Base-by-base conservation (phyloP, 2,113 vertebrate genomes). In the Marmota flaviventris region DNA sequence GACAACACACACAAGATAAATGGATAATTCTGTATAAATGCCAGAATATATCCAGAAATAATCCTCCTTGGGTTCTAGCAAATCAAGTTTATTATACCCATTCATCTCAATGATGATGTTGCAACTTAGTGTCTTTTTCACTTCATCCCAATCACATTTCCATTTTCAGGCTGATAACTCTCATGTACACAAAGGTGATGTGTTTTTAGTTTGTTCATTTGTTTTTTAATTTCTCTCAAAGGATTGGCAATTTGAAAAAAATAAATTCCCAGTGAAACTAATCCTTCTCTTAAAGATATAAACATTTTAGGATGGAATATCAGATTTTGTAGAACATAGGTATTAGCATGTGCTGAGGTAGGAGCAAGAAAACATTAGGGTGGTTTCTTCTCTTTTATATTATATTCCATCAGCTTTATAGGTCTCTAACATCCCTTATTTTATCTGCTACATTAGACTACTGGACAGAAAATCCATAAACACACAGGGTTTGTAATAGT, bases 261-360 rank as follows among this genome's bases (percentile, higher is more conserved):
- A 75, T 81, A 51, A 51, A 70, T 29, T 27, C 72, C 37, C 58
- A 4, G 18, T 67, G 39, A 87, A 29, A 45, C 18, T 79, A 81
- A 73, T 92, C 13, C 25, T 92, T 81, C 69, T 63, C 45, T 27
- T 14, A 81, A 77, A 83, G 34, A 17, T 8, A 58, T 79, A 78
- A 69, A 53, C 53, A n/a, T 78, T 94, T 56, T 85, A 58, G 67
- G 93, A 67, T 34, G 34, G 32, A 81, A 89, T 61, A 73, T 92
- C 0, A 79, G 85, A 29, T 32, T 82, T 61, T 48, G 4, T 39
- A 72, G 48, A 63, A 29, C 45, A 27, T 63, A 17, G 81, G 10
- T 51, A 78, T 53, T 22, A 94, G 39, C 27, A 48, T 34, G 8
- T 1, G 5, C 39, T 63, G 4, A 75, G 7, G 20, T 8, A 77